Evolutionary conservation across 2,888 invertebrate species (phyloP), one percentile per base, ranked within the genome.

Genomic region (Eupithecia abbreviata): DNA sequence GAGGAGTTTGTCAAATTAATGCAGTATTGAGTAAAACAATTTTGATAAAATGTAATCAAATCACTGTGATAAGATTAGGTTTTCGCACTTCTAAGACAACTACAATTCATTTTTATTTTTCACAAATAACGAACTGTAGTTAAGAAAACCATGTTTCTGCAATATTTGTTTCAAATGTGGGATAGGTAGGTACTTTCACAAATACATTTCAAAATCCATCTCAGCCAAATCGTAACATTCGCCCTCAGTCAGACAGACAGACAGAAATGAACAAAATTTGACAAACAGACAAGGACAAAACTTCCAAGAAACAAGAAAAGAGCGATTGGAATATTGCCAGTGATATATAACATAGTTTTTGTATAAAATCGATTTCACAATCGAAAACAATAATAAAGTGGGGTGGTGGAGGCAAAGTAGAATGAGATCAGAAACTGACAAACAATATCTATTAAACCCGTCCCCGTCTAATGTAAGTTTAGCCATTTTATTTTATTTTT

Each of bases 61-160:
- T 93, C 92, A 89, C 90, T 84, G 83, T 81, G 92, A 93, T 92
- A 90, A 90, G 90, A 89, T 85, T 84, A 83, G 13, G 78, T 82
- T 85, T 84, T 81, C 75, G 75, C 80, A 78, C 75, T 76, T 72
- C 66, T 73, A 76, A 18, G 68, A 58, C 70, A 70, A 67, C 69
- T 75, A 76, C 80, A 79, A 79, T 73, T 72, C 66, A 73, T 67
- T 70, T 13, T 41, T 41, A 70, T 78, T 76, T 76, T 73, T 74
- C 72, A 65, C 72, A 72, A 58, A 49, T 42, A 72, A 6, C 43
- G 18, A 72, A 30, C 42, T 72, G 65, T 58, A 70, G n/a, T 30
- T 45, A 43, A 42, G 1, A 43, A 4, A 58, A 47, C n/a, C 74
- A 78, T 76, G 18, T 78, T 69, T 66, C 43, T 15, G 18, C 30